Base-by-base conservation (phyloP, 2,888 invertebrate genomes). In the Tachina fera region DNA sequence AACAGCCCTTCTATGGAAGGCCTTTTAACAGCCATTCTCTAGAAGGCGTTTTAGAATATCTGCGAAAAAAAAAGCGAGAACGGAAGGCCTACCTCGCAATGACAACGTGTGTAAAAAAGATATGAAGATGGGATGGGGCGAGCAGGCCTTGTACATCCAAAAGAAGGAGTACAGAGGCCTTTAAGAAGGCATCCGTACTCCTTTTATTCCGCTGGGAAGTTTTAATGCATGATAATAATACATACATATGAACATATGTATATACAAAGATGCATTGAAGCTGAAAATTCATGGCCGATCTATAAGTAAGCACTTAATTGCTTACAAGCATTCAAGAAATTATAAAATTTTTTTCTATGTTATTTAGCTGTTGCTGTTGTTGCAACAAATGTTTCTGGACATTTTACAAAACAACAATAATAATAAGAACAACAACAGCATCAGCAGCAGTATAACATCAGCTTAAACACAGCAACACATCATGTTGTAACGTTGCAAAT, bases 311-410 rank as follows among this genome's bases (percentile, higher is more conserved):
- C 76, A 83, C 72, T 83, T 84, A 84, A 87, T 87, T 87, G 87
- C 84, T 87, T 87, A 87, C 87, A 87, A 87, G 87, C 80, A 85
- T 85, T 84, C 83, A 87, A 87, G 87, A 85, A 87, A 85, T 87
- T 87, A 85, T 77, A 85, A 76, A 80, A 83, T 84, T 77, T 86
- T 47, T 81, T 77, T 83, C 74, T 70, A 74, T 80, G 84, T 84
- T 80, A 71, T 80, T 63, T 87, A 78, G 78, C 84, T 77, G 83
- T 87, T 83, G 83, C 81, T 79, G 85, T 83, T 87, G 83, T 87
- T 85, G 88, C 85, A 87, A 88, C 88, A 88, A 88, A 88, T 87
- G 87, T 88, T 88, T 88, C 81, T 81, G 67, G 70, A 77, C 78
- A 83, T 79, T 84, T 84, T 76, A 84, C 87, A 84, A 70, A 76